Evolutionary conservation across 2,113 vertebrate genomes (phyloP).

Genomic region (Rhinoderma darwinii): DNA sequence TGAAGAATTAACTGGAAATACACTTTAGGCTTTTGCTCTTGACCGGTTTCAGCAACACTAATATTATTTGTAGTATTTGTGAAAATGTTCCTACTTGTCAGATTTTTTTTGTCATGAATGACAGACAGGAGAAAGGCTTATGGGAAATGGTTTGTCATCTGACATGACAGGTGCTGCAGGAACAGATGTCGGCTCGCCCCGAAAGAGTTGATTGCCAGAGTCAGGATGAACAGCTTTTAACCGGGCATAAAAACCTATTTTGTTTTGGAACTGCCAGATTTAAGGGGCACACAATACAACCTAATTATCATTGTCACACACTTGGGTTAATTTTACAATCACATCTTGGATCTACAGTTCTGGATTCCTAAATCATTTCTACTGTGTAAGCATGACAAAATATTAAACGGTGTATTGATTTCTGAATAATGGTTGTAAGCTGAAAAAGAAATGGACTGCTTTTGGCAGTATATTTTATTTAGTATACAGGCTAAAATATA

Average conservation of each 20-base stretch:
- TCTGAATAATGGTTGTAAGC: not conserved
- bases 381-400: not conserved
- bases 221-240: constrained; percentile 31
- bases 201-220: constrained; percentile 11
- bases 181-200: constrained; percentile 39
- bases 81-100: constrained; percentile 30
- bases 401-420: not conserved
- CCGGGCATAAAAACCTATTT: constrained; percentile 26
- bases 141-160: constrained; percentile 53
- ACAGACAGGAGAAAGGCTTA: constrained; percentile 31
- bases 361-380: not conserved
- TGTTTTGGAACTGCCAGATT: constrained; percentile 18
- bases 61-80: constrained; percentile 36
- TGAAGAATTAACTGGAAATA: no score
- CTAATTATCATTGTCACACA: constrained; percentile 18
- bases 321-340: constrained; percentile 16
- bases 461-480: not conserved
- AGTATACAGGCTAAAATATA: not conserved
- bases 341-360: not conserved
- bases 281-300: not conserved
- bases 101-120: constrained; percentile 9
- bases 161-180: constrained; percentile 42
- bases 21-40: not conserved
- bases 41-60: not conserved
- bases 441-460: not conserved